These are phyloP conservation scores for Clarias gariepinus DNA, from an alignment of 2,113 vertebrate genomes.

Conservation along the genomic window DNA sequence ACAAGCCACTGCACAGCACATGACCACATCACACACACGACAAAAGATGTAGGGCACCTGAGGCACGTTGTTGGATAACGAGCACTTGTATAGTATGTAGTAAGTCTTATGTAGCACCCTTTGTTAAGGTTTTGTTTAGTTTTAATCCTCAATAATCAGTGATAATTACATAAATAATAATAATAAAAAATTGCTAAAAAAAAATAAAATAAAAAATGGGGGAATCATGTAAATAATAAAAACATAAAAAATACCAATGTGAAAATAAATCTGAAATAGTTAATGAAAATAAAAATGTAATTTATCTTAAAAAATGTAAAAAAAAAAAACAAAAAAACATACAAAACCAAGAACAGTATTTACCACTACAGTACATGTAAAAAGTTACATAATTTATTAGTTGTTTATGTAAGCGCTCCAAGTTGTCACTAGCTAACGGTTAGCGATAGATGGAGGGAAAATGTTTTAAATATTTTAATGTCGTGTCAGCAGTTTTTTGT, in stretches of 20 bases:
- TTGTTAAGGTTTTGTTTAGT: not conserved
- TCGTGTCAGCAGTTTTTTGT: not conserved
- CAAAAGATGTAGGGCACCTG: not conserved
- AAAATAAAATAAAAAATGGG: not conserved
- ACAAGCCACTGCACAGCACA: not conserved
- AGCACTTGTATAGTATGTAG: not conserved
- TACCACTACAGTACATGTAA: not conserved
- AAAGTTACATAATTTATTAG: not conserved
- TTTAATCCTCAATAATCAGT: too few relatives aligned
- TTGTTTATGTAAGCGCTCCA: not conserved
- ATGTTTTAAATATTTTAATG: not conserved
- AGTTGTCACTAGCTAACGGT: not conserved
- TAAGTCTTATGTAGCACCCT: not conserved
- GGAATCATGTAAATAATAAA: not conserved
- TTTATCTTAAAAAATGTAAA: too few relatives aligned
- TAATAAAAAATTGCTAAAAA: not conserved
- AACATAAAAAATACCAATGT: not conserved
- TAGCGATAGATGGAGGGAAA: not conserved
- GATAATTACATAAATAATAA: too few relatives aligned
- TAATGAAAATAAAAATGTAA: not conserved
- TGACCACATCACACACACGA: not conserved
- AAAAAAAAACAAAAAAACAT: not conserved
- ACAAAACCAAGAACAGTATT: not conserved
- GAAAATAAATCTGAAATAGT: not conserved
- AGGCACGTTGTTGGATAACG: not conserved